A percentile compares a stretch with the other conserved stretches of the same genome.
Conservation (phyloP, 2,888 invertebrate species). For the Drosophila prolongata region DNA sequence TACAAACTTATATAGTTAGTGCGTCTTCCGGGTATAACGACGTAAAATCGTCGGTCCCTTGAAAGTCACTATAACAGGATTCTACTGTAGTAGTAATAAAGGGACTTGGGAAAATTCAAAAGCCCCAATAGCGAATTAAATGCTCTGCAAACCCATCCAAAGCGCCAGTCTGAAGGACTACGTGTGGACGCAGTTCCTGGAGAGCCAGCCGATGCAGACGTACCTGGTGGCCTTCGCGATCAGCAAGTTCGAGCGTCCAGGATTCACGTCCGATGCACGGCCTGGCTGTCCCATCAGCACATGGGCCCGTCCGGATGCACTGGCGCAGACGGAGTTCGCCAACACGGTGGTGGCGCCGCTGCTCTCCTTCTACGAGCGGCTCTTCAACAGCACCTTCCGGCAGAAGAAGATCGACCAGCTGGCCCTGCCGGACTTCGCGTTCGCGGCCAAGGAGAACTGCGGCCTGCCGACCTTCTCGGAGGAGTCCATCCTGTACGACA, state of each 20-base stretch:
- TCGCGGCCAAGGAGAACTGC: slow-evolving; percentile 2
- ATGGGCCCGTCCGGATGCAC: slow-evolving; percentile 10
- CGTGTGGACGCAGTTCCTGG: slow-evolving; percentile 89
- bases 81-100: no score
- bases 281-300: slow-evolving; percentile 1
- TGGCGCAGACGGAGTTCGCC: slow-evolving; percentile 6
- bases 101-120: no score
- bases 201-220: slow-evolving; percentile 94
- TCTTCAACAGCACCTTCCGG: slow-evolving; percentile 1
- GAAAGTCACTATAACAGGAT: no score
- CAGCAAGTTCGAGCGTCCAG: slow-evolving; percentile 87
- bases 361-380: slow-evolving; percentile 9
- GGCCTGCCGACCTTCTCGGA: slow-evolving; percentile 17
- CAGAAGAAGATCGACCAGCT: slow-evolving; percentile 19
- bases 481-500: slow-evolving; percentile 6
- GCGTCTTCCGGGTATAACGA: no score
- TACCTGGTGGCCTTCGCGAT: slow-evolving; percentile 94
- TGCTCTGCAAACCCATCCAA: not conserved
- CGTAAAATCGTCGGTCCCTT: no score
- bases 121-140: not conserved
- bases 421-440: slow-evolving; percentile 6
- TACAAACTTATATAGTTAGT: no score
- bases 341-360: slow-evolving; percentile 4
- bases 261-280: slow-evolving; percentile 77
- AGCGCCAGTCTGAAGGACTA: not conserved